These are phyloP conservation scores for Drosophila robusta DNA, from an alignment of 2,888 invertebrate genomes.

Conservation along the genomic window DNA sequence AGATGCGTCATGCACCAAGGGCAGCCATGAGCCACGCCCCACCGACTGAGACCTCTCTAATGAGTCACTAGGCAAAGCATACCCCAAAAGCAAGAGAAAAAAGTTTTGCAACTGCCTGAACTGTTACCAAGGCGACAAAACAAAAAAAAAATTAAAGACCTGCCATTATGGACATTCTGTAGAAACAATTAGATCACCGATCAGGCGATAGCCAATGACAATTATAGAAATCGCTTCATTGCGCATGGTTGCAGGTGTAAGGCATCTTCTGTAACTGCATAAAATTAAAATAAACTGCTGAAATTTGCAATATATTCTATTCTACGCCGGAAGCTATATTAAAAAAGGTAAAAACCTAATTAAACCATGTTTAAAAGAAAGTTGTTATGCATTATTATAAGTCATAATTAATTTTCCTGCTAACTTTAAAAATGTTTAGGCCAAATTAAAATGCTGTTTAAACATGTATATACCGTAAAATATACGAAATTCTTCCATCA, in stretches of 20 bases:
- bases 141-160: conserved; percentile 7
- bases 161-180: conserved; percentile 27
- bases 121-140: conserved; percentile 20
- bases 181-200: conserved; percentile 48
- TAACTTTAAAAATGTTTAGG: no score
- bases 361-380: no score
- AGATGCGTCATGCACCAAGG: conserved; percentile 53
- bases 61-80: conserved; percentile 53
- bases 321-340: no score
- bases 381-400: no score
- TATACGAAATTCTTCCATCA: no score
- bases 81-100: conserved; percentile 7
- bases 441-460: no score
- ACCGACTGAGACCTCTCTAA: conserved; percentile 15
- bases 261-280: not conserved
- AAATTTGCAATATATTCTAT: no score
- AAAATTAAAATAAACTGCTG: no score
- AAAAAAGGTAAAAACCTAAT: no score
- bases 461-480: no score
- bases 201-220: conserved; percentile 10
- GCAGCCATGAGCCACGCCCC: conserved; percentile 25
- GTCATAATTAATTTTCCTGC: no score
- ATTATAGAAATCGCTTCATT: conserved; percentile 6
- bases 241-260: not conserved
- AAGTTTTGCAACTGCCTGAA: conserved; percentile 5